phyloP scores from a whole-genome alignment of 2,888 invertebrate species.

The Colletes collaris region DNA sequence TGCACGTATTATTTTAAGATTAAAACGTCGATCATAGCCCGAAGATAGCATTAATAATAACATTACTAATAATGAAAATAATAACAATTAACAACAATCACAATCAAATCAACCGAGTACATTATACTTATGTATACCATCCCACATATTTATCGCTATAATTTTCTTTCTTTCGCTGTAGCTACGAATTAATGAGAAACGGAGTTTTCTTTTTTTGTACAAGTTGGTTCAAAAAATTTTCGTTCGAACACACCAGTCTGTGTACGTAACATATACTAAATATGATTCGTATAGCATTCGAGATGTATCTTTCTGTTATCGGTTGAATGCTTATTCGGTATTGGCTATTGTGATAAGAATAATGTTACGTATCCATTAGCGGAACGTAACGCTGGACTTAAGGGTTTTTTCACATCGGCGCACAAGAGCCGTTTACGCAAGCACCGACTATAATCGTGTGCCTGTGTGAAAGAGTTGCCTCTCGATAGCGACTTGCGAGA shows the following conservation, averaged over 20 bases:
- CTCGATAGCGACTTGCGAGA: too few relatives aligned
- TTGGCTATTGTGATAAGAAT: neutral
- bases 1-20: neutral
- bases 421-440: too few relatives aligned
- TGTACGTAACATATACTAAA: neutral
- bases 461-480: too few relatives aligned
- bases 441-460: too few relatives aligned
- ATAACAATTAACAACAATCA: conserved; percentile 19
- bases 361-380: too few relatives aligned
- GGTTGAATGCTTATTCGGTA: neutral
- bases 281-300: neutral
- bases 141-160: neutral
- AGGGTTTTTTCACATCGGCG: too few relatives aligned
- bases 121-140: conserved; percentile 3
- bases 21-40: neutral
- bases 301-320: neutral
- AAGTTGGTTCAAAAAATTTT: too few relatives aligned
- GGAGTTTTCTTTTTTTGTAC: neutral
- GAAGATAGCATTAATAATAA: neutral
- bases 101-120: conserved; percentile 11
- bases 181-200: neutral
- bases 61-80: neutral
- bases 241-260: too few relatives aligned
- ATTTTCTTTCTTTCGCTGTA: neutral
- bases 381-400: too few relatives aligned